Conservation (phyloP, 2,797 vertebrate species). For the Taeniopygia guttata region DNA sequence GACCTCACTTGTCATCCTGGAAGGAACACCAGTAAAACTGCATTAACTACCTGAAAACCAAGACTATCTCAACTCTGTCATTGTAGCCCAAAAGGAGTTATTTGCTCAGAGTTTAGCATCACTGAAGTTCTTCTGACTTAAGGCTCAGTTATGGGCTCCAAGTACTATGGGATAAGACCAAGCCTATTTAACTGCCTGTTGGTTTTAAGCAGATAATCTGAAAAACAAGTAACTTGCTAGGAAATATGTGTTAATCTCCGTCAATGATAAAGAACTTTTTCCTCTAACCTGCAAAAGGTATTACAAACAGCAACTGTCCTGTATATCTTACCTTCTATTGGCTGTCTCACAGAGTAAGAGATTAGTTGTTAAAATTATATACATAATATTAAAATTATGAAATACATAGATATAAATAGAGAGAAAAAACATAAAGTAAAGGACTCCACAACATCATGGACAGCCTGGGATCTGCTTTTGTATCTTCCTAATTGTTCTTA, state of each 20-base stretch:
- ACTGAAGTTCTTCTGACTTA: neutral
- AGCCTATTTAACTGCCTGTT: neutral
- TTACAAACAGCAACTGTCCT: neutral
- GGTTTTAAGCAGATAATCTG: neutral
- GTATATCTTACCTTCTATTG: neutral
- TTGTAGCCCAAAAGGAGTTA: neutral
- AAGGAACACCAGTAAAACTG: neutral
- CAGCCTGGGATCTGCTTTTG: neutral
- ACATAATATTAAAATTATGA: neutral
- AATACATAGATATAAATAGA: neutral
- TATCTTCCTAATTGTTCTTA: neutral
- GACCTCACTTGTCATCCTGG: neutral
- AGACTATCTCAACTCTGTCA: neutral
- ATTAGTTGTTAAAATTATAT: neutral
- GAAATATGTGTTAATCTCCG: neutral
- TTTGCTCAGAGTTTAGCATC: neutral
- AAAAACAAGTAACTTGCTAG: neutral
- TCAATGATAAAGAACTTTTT: neutral
- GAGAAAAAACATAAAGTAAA: neutral
- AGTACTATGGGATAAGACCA: neutral
- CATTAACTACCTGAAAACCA: neutral
- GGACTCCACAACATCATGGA: rapidly evolving
- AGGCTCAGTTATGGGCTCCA: neutral
- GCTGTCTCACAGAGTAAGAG: neutral
- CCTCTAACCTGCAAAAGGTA: neutral